Evolutionary conservation across 2,888 invertebrate genomes (phyloP), one percentile per base, ranked within the genome.

Genomic region (Euzophera pinguis): DNA sequence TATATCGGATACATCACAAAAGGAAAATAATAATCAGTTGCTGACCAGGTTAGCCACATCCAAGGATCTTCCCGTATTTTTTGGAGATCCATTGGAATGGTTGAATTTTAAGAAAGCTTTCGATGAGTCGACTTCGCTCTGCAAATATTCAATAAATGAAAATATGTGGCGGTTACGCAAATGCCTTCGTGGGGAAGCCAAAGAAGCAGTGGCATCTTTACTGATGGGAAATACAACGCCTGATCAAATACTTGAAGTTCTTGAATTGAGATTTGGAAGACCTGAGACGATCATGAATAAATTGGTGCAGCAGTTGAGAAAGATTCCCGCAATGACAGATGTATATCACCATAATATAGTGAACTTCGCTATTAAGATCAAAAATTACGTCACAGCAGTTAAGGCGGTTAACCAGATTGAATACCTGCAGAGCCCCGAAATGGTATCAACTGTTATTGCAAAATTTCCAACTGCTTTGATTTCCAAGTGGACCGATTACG

Each of bases 141-240:
- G 59, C 41, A 49, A 47, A 1, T 55, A 42, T 17, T 47, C 51
- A 12, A 12, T 3, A n/a, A 37, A 12, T 37, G 35, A 37, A 12
- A 37, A 37, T 12, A 37, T 37, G 35, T 37, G 35, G 35, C 51
- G 55, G 8, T 47, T 59, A 5, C 50, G 56, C 3, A 53, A 55
- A 29, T 53, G 50, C 10, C 48, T 56, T 12, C 56, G 47, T 0
- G 59, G 59, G 7, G 56, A 57, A 13, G 59, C 59, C 1, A 59
- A 49, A 38, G 53, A 56, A 14, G 53, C 56, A 0, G 52, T 50
- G 0, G 22, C 53, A 0, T 49, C 54, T 1, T 14, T 59, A 17
- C 54, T 59, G 10, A 54, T 55, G 1, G 43, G 50, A 12, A 32
- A 35, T 8, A 14, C 47, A 8, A 22, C 42, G 10, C 55, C 55